Evolutionary conservation across 23 tunicate genomes (phyloP).

Genomic region (Botrylloides violaceus): DNA sequence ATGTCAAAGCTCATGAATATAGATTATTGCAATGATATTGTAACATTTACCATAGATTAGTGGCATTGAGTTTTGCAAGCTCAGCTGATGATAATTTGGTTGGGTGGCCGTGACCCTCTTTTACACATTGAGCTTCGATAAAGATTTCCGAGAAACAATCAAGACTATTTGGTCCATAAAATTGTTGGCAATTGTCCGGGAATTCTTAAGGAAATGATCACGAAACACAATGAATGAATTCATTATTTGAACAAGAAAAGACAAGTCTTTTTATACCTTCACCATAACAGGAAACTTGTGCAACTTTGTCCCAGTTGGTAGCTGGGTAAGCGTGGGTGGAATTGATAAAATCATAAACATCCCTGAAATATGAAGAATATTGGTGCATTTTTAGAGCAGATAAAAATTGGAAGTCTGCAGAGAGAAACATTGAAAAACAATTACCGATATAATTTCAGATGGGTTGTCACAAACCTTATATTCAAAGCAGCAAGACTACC

Average conservation of each 20-base stretch:
- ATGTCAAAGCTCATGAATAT: neutral
- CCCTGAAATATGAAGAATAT: no score
- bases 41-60: neutral
- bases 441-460: no score
- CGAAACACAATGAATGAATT: neutral
- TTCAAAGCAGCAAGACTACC: neutral
- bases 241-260: neutral
- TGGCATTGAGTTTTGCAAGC: neutral
- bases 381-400: no score
- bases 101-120: constrained; percentile 3
- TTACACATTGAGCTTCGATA: neutral
- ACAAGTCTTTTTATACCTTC: neutral
- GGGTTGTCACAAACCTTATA: constrained; percentile 5
- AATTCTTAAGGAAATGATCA: neutral
- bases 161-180: neutral
- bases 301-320: neutral
- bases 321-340: neutral
- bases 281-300: neutral
- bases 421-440: neutral
- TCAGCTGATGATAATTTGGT: neutral
- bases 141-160: neutral
- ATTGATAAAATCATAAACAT: neutral
- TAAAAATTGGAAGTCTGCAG: neutral
- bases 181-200: neutral
- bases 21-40: no score